A percentile compares a stretch with the other conserved stretches of the same genome.
phyloP scores from a whole-genome alignment of 2,113 vertebrate species.

The Manacus vitellinus region DNA sequence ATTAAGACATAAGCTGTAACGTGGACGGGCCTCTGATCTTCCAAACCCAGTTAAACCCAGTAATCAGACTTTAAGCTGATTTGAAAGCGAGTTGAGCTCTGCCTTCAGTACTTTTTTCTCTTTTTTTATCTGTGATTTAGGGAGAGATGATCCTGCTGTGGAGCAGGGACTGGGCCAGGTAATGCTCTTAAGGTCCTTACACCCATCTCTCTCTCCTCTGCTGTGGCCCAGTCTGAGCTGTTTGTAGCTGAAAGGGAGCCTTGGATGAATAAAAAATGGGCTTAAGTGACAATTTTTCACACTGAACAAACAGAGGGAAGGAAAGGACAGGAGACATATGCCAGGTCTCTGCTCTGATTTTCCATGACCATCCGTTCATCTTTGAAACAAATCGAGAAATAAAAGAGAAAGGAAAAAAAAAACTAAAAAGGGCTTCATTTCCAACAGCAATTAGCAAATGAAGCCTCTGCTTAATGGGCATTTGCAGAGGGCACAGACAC shows the following conservation, averaged over 20 bases:
- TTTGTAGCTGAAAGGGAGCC: background rate
- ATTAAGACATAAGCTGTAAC: conserved; percentile 24
- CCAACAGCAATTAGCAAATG: background rate
- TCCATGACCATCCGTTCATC: background rate
- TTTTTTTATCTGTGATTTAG: conserved; percentile 11
- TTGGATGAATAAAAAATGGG: background rate
- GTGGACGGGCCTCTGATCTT: conserved; percentile 27
- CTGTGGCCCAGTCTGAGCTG: background rate
- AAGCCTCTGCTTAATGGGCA: background rate
- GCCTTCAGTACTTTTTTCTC: background rate
- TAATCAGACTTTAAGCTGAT: conserved; percentile 54
- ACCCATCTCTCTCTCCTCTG: background rate
- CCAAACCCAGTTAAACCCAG: conserved; percentile 59
- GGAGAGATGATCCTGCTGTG: background rate
- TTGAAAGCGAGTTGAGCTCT: conserved; percentile 28
- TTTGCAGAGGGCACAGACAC: conserved; percentile 28
- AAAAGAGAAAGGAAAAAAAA: background rate
- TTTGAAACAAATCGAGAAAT: background rate
- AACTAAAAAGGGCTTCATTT: background rate
- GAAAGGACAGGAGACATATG: background rate
- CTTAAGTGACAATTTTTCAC: conserved; percentile 24
- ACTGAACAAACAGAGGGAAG: background rate
- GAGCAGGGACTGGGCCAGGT: conserved; percentile 22
- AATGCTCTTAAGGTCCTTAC: conserved; percentile 15
- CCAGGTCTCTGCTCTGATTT: background rate